These are phyloP conservation scores for Macrosoma leucophasiata DNA, from an alignment of 2,888 invertebrate genomes.

Conservation along the genomic window DNA sequence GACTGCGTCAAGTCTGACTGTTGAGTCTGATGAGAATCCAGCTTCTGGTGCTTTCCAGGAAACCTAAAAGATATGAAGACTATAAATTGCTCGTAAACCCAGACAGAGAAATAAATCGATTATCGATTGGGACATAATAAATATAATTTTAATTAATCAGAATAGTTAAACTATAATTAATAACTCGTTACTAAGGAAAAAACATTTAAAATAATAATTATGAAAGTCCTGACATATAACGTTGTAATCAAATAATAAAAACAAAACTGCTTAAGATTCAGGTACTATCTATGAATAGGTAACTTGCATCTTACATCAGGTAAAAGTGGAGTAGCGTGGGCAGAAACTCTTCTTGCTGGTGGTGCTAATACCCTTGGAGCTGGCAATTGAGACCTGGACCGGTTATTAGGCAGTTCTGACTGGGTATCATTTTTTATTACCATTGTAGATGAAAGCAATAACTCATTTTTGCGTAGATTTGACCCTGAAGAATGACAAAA, in stretches of 20 bases:
- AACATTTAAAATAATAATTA: too few species aligned
- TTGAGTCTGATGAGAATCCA: conserved; percentile 59
- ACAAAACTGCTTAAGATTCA: too few species aligned
- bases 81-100: too few species aligned
- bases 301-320: conserved; percentile 49
- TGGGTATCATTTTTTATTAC: conserved; percentile 87
- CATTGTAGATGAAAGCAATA: conserved; percentile 76
- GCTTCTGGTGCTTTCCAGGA: conserved; percentile 70
- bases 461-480: conserved; percentile 73
- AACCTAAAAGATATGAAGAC: too few species aligned
- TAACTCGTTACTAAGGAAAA: too few species aligned
- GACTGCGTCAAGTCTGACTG: conserved; percentile 50
- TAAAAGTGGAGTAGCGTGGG: conserved; percentile 54
- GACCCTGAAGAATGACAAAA: conserved; percentile 40
- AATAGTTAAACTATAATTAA: too few species aligned
- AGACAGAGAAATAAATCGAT: too few species aligned
- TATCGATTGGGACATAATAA: too few species aligned
- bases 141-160: too few species aligned
- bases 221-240: too few species aligned
- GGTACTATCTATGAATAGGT: neutral
- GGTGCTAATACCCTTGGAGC: conserved; percentile 50
- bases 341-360: conserved; percentile 55
- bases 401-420: conserved; percentile 80
- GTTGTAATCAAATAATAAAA: too few species aligned
- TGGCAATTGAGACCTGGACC: conserved; percentile 45